Evolutionary conservation across 2,888 invertebrate genomes (phyloP), one percentile per base, ranked within the genome.

Genomic region (Plagiodera versicolora): DNA sequence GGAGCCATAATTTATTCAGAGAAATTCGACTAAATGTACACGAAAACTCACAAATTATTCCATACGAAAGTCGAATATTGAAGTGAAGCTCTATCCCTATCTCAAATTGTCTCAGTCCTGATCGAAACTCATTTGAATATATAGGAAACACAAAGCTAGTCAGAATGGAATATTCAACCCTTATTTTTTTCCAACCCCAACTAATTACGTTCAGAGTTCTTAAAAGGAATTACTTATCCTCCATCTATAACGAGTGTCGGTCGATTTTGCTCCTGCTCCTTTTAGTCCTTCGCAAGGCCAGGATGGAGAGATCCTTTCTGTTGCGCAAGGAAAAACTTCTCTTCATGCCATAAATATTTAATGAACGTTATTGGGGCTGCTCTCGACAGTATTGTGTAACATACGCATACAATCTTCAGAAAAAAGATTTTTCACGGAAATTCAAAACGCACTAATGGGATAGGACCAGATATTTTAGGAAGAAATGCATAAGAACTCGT

Each of bases 201-300:
- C 85, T 86, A 86, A 86, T 86, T 86, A 86, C 85, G 85, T 86
- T 86, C 63, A 85, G 85, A 85, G 85, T 85, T 85, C 85, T 85
- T 85, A 85, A 85, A 83, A 84, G 83, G 85, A 85, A 86, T 86
- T 86, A 85, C 85, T 85, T 85, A 85, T 85, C 82, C 85, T 84
- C 77, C 77, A 73, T 72, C 73, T 73, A 71, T 70, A 69, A 72
- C 70, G 71, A 72, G 72, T 66, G 67, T 66, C 60, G 65, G 67
- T 66, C 60, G 65, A 67, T 67, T 58, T 58, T 30, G 54, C 57
- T 61, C 50, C 63, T 60, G 57, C 60, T 58, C 35, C 51, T 58
- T 39, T 39, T n/a, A 39, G 56, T 46, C 54, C 50, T 46, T 52
- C 49, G 54, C 55, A 10, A 20, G 11, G 16, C 45, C 49, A 35